These are phyloP conservation scores for Pogoniulus pusillus DNA, from an alignment of 2,797 vertebrate species.

Conservation along the genomic window DNA sequence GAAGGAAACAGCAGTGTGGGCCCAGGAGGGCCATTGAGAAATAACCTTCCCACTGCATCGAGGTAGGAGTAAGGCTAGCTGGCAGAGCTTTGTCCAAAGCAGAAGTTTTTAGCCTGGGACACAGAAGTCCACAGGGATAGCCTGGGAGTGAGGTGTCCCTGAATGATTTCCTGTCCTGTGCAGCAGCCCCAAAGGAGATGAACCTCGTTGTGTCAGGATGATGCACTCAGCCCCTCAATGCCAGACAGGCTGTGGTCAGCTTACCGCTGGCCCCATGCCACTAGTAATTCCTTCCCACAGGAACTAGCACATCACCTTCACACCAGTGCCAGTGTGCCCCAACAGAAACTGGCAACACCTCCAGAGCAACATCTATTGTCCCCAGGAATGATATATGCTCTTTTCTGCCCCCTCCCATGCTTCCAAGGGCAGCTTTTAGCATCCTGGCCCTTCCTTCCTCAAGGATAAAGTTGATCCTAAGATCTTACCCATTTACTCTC, in stretches of 20 bases:
- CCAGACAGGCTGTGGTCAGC: not conserved
- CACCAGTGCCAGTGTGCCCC: not conserved
- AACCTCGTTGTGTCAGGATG: rapidly evolving
- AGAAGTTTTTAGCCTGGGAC: not conserved
- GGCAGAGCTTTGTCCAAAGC: not conserved
- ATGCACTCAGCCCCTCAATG: rapidly evolving
- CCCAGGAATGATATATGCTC: not conserved
- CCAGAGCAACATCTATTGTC: not conserved
- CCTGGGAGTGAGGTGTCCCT: not conserved
- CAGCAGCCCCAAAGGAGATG: not conserved
- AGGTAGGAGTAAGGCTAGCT: not conserved
- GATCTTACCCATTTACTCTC: not conserved
- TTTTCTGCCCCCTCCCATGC: not conserved
- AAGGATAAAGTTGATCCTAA: not conserved
- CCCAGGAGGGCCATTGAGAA: not conserved
- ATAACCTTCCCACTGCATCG: rapidly evolving
- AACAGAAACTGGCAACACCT: not conserved
- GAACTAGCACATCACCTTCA: not conserved
- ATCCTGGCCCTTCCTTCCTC: not conserved
- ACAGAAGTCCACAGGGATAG: rapidly evolving
- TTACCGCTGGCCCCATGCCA: not conserved
- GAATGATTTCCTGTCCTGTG: not conserved
- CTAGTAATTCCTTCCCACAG: not conserved
- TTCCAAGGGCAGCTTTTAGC: not conserved
- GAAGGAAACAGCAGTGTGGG: not conserved